Conservation (phyloP, 1,140 invertebrate genomes). For the Akabosia matsudoensis region DNA sequence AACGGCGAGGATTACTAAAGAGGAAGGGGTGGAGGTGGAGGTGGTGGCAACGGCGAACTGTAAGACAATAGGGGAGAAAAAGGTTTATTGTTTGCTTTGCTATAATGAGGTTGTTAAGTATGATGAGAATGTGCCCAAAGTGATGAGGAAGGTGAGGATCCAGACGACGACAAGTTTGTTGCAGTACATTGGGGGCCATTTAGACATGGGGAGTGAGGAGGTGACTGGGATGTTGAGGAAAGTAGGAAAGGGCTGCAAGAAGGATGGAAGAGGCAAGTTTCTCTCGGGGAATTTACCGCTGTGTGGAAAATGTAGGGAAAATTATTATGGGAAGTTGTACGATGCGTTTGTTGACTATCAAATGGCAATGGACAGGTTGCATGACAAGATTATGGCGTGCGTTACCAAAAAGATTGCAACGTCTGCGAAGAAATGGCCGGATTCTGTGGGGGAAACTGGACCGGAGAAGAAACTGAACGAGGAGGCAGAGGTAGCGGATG, state of each 20-base stretch:
- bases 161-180: not conserved
- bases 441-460: not conserved
- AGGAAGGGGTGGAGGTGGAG: not conserved
- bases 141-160: not conserved
- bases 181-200: not conserved
- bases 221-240: not conserved
- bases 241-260: not conserved
- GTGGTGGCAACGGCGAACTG: not conserved
- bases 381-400: not conserved
- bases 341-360: not conserved
- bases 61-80: not conserved
- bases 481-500: not conserved
- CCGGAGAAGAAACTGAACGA: not conserved
- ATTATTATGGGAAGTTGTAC: not conserved
- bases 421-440: not conserved
- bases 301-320: not conserved
- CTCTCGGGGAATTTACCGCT: not conserved
- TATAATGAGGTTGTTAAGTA: not conserved
- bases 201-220: not conserved
- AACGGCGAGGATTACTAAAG: not conserved
- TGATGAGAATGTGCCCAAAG: not conserved
- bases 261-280: not conserved
- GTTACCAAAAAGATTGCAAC: not conserved
- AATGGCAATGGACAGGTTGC: not conserved
- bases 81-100: conserved; percentile 7